Percentiles rank a stretch among this genome's conserved stretches.
These are phyloP conservation scores for Tiliqua scincoides DNA, from an alignment of 2,113 vertebrate genomes.

Conservation along the genomic window DNA sequence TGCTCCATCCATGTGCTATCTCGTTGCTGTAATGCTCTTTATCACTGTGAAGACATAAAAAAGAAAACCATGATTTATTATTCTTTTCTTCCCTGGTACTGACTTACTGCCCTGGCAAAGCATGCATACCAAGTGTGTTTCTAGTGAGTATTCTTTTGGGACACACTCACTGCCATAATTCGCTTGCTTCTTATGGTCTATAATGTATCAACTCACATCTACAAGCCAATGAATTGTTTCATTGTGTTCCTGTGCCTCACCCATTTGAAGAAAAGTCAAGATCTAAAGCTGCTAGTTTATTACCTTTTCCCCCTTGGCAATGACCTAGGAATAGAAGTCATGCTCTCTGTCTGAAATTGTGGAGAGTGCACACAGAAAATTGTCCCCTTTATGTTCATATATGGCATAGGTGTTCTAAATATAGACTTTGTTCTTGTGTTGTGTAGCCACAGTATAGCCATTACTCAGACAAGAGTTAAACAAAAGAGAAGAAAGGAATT, in stretches of 20 bases:
- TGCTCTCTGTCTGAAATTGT: background rate
- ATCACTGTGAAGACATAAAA: slow-evolving; percentile 11
- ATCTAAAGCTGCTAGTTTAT: background rate
- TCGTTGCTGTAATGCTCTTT: background rate
- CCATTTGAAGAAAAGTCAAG: background rate
- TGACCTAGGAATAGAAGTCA: too few relatives aligned
- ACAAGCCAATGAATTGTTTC: background rate
- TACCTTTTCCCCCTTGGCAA: too few relatives aligned
- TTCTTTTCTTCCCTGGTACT: accelerated
- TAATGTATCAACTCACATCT: background rate
- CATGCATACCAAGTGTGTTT: background rate
- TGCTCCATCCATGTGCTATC: background rate
- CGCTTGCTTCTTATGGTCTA: background rate
- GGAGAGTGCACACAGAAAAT: background rate
- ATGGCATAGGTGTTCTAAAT: background rate
- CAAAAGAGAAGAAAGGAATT: background rate
- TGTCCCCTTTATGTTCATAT: background rate
- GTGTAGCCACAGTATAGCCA: background rate
- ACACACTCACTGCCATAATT: background rate
- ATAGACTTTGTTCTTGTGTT: background rate
- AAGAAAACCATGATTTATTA: background rate
- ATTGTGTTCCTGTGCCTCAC: background rate
- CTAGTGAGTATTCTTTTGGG: background rate
- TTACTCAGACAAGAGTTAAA: background rate
- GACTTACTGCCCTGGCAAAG: background rate